Evolutionary conservation across 2,888 invertebrate genomes (phyloP).

Genomic region (Dynastes maya): DNA sequence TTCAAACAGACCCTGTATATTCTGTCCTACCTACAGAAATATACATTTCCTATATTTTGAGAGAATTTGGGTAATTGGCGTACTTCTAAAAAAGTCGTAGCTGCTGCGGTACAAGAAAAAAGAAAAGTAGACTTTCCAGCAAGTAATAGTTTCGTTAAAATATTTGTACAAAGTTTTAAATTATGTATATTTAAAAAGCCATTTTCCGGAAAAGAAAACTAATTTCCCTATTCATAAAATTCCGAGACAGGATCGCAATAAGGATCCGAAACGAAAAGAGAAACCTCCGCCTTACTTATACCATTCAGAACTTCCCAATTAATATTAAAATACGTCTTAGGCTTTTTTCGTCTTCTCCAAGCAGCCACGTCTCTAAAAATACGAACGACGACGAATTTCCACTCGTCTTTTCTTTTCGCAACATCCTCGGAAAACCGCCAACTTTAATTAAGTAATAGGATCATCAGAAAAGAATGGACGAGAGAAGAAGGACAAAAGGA

Average conservation of each 20-base stretch:
- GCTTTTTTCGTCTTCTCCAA: constrained; percentile 24
- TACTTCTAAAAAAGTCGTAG: no score
- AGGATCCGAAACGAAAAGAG: constrained; percentile 28
- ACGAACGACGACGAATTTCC: constrained; percentile 7
- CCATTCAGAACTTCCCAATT: constrained; percentile 43
- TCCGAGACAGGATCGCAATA: constrained; percentile 27
- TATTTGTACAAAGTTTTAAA: constrained; percentile 16
- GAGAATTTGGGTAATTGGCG: no score
- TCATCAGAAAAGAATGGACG: constrained; percentile 23
- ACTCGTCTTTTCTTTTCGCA: neutral
- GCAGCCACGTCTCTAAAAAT: constrained; percentile 19
- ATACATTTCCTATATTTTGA: no score
- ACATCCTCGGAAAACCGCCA: constrained; percentile 22
- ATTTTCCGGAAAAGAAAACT: constrained; percentile 36
- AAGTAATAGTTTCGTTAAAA: neutral
- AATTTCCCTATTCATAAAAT: constrained; percentile 45
- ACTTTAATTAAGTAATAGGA: constrained; percentile 46
- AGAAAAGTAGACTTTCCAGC: no score
- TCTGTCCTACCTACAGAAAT: no score
- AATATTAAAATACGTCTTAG: constrained; percentile 42
- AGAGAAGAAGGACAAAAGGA: constrained; percentile 40
- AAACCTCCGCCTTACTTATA: constrained; percentile 30
- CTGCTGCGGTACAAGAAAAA: no score
- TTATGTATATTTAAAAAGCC: constrained; percentile 32
- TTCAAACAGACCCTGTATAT: no score